Percentiles rank a stretch among this genome's conserved stretches.
These are phyloP conservation scores for Endotricha flammealis DNA, from an alignment of 2,888 invertebrate species.

Conservation along the genomic window DNA sequence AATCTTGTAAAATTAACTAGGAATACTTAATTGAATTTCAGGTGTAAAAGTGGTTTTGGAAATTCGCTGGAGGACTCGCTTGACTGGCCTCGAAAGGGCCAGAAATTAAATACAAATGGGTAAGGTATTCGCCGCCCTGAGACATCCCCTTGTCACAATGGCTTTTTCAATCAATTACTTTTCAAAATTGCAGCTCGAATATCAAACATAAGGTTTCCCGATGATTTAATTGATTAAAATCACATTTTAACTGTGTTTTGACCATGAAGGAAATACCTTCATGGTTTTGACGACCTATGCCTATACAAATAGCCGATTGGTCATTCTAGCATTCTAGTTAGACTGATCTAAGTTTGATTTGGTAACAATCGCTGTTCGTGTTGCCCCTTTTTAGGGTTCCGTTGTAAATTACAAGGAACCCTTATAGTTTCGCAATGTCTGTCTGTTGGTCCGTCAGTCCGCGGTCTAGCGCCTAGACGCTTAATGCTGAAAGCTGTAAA, in stretches of 20 bases:
- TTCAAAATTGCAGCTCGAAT: constrained; percentile 19
- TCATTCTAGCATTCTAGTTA: too few species aligned
- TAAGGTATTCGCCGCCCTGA: constrained; percentile 1
- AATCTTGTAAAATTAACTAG: too few species aligned
- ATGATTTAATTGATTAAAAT: constrained; percentile 1
- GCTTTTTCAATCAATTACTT: constrained; percentile 30
- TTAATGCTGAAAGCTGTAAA: too few species aligned
- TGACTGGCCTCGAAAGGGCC: constrained; percentile 16
- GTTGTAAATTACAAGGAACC: constrained; percentile 16
- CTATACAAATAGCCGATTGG: too few species aligned
- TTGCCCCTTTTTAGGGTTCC: background rate
- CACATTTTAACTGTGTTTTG: too few species aligned
- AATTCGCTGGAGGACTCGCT: constrained; percentile 9
- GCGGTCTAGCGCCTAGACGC: too few species aligned
- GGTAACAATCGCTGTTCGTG: too few species aligned
- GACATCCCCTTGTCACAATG: constrained; percentile 13
- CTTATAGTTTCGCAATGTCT: too few species aligned
- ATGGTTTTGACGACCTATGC: too few species aligned
- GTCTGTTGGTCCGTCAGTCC: too few species aligned
- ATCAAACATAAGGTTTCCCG: background rate
- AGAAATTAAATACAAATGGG: constrained; percentile 20
- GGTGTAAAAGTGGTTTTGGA: constrained; percentile 1
- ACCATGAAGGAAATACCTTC: too few species aligned
- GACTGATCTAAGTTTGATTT: too few species aligned
- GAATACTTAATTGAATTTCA: background rate